A percentile compares a stretch with the other conserved stretches of the same genome.
phyloP scores from a whole-genome alignment of 2,113 vertebrate species.

The Callorhinus ursinus region DNA sequence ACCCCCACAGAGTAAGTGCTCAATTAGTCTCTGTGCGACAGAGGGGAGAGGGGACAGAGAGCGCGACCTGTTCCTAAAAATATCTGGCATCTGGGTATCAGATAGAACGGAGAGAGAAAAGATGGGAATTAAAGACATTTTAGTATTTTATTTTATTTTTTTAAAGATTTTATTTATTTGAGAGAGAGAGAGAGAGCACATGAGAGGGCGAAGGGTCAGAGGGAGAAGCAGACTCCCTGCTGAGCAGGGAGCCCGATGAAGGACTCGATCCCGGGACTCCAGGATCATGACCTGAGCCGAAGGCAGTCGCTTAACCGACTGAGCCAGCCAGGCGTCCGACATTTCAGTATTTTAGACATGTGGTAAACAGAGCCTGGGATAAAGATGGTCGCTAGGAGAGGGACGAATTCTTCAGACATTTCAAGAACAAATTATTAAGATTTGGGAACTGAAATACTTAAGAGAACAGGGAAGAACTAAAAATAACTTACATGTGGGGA shows the following conservation, averaged over 20 bases:
- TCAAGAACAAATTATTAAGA: background rate
- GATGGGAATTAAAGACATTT: background rate
- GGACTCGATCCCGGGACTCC: too few species aligned
- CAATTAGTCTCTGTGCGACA: background rate
- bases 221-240: too few species aligned
- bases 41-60: background rate
- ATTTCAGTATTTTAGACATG: background rate
- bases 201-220: too few species aligned
- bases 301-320: too few species aligned
- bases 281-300: too few species aligned
- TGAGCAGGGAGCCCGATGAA: too few species aligned
- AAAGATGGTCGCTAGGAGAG: background rate
- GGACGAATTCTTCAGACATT: background rate
- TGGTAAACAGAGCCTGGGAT: background rate
- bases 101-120: background rate
- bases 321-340: too few species aligned
- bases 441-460: background rate
- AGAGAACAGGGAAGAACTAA: background rate
- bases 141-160: background rate
- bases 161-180: too few species aligned
- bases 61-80: background rate
- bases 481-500: background rate
- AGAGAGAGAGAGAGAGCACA: too few species aligned
- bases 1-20: background rate
- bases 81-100: background rate